Base-by-base conservation (phyloP, 35 echinoderm and acorn worm species). In the Apostichopus japonicus region DNA sequence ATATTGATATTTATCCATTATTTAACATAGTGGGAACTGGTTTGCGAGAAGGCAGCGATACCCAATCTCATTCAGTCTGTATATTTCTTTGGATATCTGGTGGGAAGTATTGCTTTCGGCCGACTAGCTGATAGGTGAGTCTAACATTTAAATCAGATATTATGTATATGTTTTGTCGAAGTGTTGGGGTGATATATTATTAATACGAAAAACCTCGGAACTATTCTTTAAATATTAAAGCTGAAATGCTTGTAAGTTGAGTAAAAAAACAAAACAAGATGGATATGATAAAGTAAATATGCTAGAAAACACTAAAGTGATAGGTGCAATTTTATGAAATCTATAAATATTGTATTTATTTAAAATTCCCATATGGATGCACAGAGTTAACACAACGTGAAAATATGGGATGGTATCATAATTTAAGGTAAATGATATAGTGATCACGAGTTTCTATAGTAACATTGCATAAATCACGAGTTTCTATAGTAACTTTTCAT, bases 71-170 rank as follows among this genome's bases (percentile, higher is more conserved):
- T 14, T 24, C 80, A 84, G 56, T 54, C 80, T 21, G 54, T 84
- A 0, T 84, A 7, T 44, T 84, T 84, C 19, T 15, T 6, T 57
- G 80, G 80, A 4, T 84, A 84, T 84, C 16, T 84, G 5, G 6
- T 84, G 8, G 80, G 80, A 6, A 84, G 80, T 57, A 22, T 84
- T 16, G 15, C 19, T 5, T 84, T 84, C 56, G 80, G 80, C 13
- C 55, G 80, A 84, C 5, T 84, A 5, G 80, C 80, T 15, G 80
- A 84, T 24, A 9, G 80, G 80, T 84, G 19, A 84, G 54, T 84
- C 16, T 17, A 33, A 44, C 33, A 44, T 65, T 17, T 65, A 65
- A 10, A 65, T 13, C 9, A 13, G 9, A 17, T 13, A 13, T 65
- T 65, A 65, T 65, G 62, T 65, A 13, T 13, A 65, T 65, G 62